phyloP scores from a whole-genome alignment of 2,797 vertebrate genomes.

The Aeoliscus strigatus region DNA sequence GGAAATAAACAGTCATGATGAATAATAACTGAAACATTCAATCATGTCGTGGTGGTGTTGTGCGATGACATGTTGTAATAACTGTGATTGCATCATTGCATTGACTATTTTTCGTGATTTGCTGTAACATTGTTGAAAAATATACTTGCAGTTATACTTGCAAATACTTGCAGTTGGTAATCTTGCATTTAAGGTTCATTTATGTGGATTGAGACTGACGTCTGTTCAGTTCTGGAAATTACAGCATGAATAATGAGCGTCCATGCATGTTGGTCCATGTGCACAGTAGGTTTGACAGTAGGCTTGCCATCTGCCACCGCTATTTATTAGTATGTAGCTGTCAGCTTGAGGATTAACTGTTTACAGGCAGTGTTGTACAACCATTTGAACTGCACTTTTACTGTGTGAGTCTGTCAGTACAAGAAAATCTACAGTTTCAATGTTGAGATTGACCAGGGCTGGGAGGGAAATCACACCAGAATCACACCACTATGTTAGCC shows the following conservation, averaged over 20 bases:
- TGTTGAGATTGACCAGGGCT: background rate
- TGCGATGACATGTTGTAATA: too few relatives aligned
- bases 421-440: background rate
- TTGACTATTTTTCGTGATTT: background rate
- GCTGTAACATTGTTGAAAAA: background rate
- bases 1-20: too few relatives aligned
- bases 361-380: background rate
- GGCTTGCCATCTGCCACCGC: slow-evolving; percentile 27
- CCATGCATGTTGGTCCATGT: slow-evolving; percentile 8
- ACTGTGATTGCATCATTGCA: background rate
- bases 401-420: background rate
- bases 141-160: too few relatives aligned
- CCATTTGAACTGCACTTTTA: too few relatives aligned
- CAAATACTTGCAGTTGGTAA: too few relatives aligned
- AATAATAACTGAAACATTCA: too few relatives aligned
- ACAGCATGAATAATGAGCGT: slow-evolving; percentile 8
- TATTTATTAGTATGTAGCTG: slow-evolving; percentile 13
- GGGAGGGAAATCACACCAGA: background rate
- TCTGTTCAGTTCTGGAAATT: slow-evolving; percentile 12
- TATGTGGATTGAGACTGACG: too few relatives aligned
- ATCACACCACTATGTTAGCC: too few relatives aligned
- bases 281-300: slow-evolving; percentile 3
- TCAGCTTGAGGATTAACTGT: background rate
- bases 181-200: too few relatives aligned
- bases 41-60: too few relatives aligned